phyloP scores from a whole-genome alignment of 2,113 vertebrate genomes.

The Microtus ochrogaster region DNA sequence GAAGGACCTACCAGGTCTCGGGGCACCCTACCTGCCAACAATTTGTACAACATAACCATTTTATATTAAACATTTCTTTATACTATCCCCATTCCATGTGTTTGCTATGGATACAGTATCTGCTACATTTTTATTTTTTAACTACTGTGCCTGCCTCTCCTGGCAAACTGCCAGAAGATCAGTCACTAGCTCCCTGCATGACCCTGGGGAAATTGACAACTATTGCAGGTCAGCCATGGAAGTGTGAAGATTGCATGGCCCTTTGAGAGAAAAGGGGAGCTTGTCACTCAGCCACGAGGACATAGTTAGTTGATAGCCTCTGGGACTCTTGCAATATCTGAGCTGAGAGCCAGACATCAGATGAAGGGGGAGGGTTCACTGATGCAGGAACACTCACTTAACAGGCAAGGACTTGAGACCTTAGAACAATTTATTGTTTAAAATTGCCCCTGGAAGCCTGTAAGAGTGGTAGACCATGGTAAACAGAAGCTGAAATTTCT shows the following conservation, averaged over 20 bases:
- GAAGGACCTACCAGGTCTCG: not conserved
- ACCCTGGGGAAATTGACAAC: not conserved
- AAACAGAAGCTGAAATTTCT: not conserved
- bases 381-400: not conserved
- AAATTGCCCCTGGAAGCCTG: not conserved
- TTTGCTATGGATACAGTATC: not conserved
- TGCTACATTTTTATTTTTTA: not conserved
- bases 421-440: not conserved
- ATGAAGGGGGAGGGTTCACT: not conserved
- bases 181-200: not conserved
- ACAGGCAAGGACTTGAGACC: not conserved
- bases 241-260: not conserved
- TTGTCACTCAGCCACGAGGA: not conserved
- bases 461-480: not conserved
- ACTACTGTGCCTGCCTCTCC: not conserved
- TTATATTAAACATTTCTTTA: not conserved
- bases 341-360: not conserved
- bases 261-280: not conserved
- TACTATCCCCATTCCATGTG: no score
- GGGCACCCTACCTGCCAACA: rapidly evolving
- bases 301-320: not conserved
- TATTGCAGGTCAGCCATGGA: not conserved
- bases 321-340: not conserved
- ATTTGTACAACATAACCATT: not conserved
- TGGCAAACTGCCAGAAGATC: not conserved